Evolutionary conservation across 1,140 invertebrate genomes (phyloP), one percentile per base, ranked within the genome.

Genomic region (Bombus pyrosoma): DNA sequence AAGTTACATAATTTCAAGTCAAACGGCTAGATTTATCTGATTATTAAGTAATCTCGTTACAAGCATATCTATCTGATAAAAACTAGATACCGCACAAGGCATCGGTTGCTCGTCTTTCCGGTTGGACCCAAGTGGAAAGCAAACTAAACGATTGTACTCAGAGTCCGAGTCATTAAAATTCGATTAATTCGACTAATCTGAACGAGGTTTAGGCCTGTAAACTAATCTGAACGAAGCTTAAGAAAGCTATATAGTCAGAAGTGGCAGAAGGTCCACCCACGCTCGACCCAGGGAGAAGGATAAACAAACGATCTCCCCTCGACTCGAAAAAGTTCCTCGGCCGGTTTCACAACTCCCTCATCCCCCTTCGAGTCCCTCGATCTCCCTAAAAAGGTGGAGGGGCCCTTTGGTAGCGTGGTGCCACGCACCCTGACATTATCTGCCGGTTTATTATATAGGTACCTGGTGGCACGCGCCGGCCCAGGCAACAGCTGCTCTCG

Each of bases 381-480:
- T 76, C 37, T 37, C 71, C 43, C 75, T 47, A 68, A 28, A 64
- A 59, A n/a, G 9, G 69, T 66, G 72, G 89, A 25, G 88, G 82
- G 83, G 89, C 83, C 89, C 88, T 90, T 90, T 82, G 91, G 89
- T 90, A 89, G 91, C 90, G 91, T 90, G 90, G 90, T 91, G 87
- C 89, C 91, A 89, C 89, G 89, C 92, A 94, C 93, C 93, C 93
- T 91, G 93, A 92, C 91, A 95, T 94, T 94, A 95, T 94, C 94
- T 93, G 87, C 82, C 84, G 91, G 93, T 95, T 94, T 94, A 93
- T 95, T 93, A 93, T 94, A 92, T 92, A 92, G 92, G 91, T 95
- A 95, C 94, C 94, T 94, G 93, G 94, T 95, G 94, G 94, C 94
- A 95, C 94, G 94, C 94, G 94, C 94, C 94, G 92, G 81, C 80